Conservation (phyloP, 2,797 vertebrate species). For the Toxotes lorentzi region DNA sequence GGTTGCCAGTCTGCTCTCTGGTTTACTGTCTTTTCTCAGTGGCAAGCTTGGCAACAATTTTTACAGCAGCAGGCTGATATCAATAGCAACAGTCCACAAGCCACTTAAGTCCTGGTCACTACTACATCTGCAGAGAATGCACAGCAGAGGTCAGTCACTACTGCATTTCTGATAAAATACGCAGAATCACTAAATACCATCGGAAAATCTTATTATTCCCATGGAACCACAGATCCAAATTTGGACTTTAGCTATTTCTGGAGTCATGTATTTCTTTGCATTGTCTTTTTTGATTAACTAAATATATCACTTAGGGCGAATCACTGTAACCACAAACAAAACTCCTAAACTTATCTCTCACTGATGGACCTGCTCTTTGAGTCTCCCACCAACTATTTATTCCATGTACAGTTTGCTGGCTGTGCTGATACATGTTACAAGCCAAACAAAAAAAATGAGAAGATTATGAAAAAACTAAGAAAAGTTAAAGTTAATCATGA, state of each 20-base stretch:
- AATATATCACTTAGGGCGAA: not conserved
- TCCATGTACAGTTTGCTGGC: not conserved
- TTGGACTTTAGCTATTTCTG: not conserved
- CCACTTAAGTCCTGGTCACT: not conserved
- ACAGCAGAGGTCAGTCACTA: not conserved
- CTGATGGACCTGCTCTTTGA: slow-evolving; percentile 13
- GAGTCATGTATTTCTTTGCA: not conserved
- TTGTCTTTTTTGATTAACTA: not conserved
- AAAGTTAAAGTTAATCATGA: slow-evolving; percentile 30
- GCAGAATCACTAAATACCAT: not conserved
- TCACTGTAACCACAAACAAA: not conserved
- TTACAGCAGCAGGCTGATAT: slow-evolving; percentile 4
- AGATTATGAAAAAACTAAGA: not conserved
- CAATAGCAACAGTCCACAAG: not conserved
- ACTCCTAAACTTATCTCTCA: not conserved
- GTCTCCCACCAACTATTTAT: not conserved
- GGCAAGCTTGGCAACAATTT: not conserved
- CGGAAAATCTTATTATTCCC: not conserved
- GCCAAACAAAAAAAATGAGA: not conserved
- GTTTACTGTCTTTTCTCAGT: not conserved
- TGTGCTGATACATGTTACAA: not conserved
- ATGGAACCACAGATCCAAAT: not conserved
- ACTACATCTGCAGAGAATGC: not conserved
- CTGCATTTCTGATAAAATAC: not conserved
- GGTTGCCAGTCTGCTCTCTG: not conserved